These are phyloP conservation scores for Cladopsammia gracilis DNA, from an alignment of 64 coral and sea anemone species.

Conservation along the genomic window DNA sequence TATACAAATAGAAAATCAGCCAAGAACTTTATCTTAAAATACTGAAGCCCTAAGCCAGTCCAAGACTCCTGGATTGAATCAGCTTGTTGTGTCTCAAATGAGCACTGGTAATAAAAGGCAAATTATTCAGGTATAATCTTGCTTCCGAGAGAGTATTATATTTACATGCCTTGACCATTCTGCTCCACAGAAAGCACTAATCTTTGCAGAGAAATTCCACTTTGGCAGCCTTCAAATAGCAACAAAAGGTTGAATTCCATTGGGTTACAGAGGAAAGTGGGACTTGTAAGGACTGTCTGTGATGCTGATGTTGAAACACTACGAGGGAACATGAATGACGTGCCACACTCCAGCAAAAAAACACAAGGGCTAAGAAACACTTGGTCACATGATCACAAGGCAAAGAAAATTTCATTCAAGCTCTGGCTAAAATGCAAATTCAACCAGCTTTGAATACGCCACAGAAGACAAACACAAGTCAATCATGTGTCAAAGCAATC, in stretches of 20 bases:
- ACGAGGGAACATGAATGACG: neutral
- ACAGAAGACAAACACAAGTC: constrained; percentile 76
- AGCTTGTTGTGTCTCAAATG: neutral
- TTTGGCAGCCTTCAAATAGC: constrained; percentile 13
- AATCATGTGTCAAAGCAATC: constrained; percentile 58
- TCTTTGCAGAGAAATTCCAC: constrained; percentile 32
- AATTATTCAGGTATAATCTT: neutral
- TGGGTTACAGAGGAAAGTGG: neutral
- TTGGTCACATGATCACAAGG: constrained; percentile 69
- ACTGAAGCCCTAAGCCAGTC: neutral
- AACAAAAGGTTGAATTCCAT: constrained; percentile 10
- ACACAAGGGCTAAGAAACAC: constrained; percentile 27
- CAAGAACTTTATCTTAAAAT: neutral
- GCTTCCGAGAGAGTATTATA: neutral
- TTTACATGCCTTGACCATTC: constrained; percentile 97
- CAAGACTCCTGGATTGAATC: neutral
- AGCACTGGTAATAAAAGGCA: neutral
- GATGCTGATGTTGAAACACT: neutral
- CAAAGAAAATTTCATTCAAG: constrained; percentile 61
- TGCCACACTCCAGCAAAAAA: neutral
- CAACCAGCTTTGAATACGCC: constrained; percentile 42
- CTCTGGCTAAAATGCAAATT: constrained; percentile 88
- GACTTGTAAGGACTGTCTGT: neutral
- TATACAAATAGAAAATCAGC: neutral
- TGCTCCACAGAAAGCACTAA: constrained; percentile 38